A percentile compares a stretch with the other conserved stretches of the same genome.
These are phyloP conservation scores for Taeniopygia guttata DNA, from an alignment of 2,797 vertebrate genomes.

Conservation along the genomic window DNA sequence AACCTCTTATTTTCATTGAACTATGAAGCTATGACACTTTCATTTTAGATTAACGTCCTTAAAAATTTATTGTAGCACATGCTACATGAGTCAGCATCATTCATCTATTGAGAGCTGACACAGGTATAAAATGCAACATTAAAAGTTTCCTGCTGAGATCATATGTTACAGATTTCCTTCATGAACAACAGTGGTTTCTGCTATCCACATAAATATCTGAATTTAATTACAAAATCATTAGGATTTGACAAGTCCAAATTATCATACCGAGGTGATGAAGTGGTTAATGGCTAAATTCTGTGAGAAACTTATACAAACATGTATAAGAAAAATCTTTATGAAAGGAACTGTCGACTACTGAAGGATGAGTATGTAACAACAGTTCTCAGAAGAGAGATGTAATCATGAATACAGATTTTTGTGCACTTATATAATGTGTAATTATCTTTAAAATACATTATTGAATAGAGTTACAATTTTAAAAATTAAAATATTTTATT, in stretches of 20 bases:
- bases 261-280: background rate
- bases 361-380: background rate
- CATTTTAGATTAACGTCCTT: background rate
- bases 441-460: background rate
- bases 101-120: rapidly evolving
- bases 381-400: background rate
- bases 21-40: background rate
- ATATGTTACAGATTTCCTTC: background rate
- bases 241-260: background rate
- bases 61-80: background rate
- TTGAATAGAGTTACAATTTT: background rate
- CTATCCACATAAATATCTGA: rapidly evolving
- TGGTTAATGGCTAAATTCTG: background rate
- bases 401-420: background rate
- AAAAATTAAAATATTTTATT: background rate
- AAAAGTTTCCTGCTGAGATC: background rate
- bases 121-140: background rate
- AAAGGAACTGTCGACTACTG: background rate
- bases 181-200: background rate
- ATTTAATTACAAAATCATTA: background rate
- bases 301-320: background rate
- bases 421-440: background rate
- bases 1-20: background rate
- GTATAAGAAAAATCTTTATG: background rate
- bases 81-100: background rate